phyloP scores from a whole-genome alignment of 1,140 invertebrate species.

The Portunus trituberculatus region DNA sequence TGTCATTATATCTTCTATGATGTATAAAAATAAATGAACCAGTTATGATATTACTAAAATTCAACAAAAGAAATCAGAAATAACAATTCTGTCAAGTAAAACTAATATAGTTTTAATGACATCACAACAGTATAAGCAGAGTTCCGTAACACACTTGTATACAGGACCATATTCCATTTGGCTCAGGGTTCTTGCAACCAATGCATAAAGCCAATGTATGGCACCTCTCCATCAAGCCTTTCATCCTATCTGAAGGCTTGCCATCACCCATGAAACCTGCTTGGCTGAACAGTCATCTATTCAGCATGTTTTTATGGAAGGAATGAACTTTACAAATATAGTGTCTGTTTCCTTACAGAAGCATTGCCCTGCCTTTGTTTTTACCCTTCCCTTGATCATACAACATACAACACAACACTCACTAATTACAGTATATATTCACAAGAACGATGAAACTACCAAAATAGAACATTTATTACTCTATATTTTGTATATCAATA shows the following conservation, averaged over 20 bases:
- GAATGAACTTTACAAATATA: slow-evolving; percentile 52
- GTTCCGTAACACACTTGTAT: not conserved
- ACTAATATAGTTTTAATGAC: slow-evolving; percentile 68
- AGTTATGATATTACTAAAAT: not conserved
- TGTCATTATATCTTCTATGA: not conserved
- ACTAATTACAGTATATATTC: slow-evolving; percentile 74
- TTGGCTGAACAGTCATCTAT: slow-evolving; percentile 2
- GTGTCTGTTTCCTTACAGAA: not conserved
- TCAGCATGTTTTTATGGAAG: slow-evolving; percentile 28
- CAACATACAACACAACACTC: slow-evolving; percentile 51
- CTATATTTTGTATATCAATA: slow-evolving; percentile 71
- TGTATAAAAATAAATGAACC: slow-evolving; percentile 32
- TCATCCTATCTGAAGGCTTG: not conserved
- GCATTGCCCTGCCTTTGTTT: slow-evolving; percentile 49
- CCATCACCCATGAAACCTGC: not conserved
- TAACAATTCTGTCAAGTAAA: slow-evolving; percentile 48
- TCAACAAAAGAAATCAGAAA: not conserved
- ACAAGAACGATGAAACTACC: slow-evolving; percentile 73
- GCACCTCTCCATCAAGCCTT: not conserved
- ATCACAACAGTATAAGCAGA: slow-evolving; percentile 65
- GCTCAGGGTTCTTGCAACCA: not conserved
- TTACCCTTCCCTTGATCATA: slow-evolving; percentile 61
- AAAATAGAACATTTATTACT: slow-evolving; percentile 75
- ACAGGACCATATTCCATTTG: slow-evolving; percentile 30
- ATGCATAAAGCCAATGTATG: not conserved